Evolutionary conservation across 1,140 invertebrate genomes (phyloP), one percentile per base, ranked within the genome.

Genomic region (Drosophila lacteicornis): DNA sequence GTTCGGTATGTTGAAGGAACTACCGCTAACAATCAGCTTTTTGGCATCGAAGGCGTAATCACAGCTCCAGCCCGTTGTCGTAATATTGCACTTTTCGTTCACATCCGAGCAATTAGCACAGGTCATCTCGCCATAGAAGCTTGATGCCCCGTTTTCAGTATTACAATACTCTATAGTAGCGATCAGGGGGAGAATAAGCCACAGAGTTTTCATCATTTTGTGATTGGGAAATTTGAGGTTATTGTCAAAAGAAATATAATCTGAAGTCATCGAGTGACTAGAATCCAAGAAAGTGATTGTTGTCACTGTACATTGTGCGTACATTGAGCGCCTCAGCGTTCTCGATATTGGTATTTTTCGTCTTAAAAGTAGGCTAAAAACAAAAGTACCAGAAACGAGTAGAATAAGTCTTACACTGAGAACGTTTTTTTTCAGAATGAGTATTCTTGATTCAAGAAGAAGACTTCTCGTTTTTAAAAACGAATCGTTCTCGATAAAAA

Each of bases 71-170:
- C 66, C 66, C 0, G 22, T 40, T 12, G 46, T 40, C 8, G 46
- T 9, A 0, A 69, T 2, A 0, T 6, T 2, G 13, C 66, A 69
- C 1, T 53, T 4, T 4, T 22, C 0, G 9, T 69, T 69, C 4
- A 69, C 40, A 3, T 7, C 1, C 0, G 36, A 12, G 49, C 66
- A 69, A 45, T 69, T 19, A 4, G 19, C 19, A 67, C 66, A 69
- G 22, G 4, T 6, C 66, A 69, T 69, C 11, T 53, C 2, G 2
- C 27, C 6, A 27, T 45, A 67, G n/a, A 67, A 45, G 22, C 27
- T 17, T 2, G 12, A 2, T 9, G n/a, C 19, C 13, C 11, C 8
- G 1, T 11, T 9, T 13, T 56, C 9, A 8, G 5, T 9, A 27
- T 7, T 7, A 36, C 5, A 25, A 15, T 22, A 61, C 4, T 5